Evolutionary conservation across 1,140 invertebrate species (phyloP), one percentile per base, ranked within the genome.

Genomic region (Drosophila varians): DNA sequence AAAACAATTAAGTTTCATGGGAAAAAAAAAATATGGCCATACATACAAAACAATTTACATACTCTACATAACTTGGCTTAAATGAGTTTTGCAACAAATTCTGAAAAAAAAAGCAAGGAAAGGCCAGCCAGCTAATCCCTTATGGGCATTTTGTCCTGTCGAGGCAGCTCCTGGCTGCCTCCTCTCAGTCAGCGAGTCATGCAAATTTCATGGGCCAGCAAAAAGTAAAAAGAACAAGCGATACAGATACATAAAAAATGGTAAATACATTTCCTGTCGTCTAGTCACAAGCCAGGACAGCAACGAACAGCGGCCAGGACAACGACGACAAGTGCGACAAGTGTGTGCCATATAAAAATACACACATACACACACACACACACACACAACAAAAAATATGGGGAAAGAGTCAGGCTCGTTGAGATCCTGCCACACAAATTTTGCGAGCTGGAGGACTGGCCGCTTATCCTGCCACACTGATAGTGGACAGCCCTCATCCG

Each of bases 61-160:
- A 87, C 76, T 80, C 66, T 54, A 74, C 78, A 89, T 80, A 87
- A 87, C 80, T 87, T 89, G 86, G 77, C 82, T 89, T 90, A 89
- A 89, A 90, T 82, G 87, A 89, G 87, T 89, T 89, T 89, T 79
- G 77, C 78, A 89, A 87, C 87, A 89, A 89, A 90, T 83, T 89
- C 74, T 56, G 51, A 58, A 52, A 52, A 53, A 23, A 19, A 45
- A 1, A 2, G 21, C 9, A 45, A n/a, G n/a, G 12, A 11, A 3
- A 34, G 3, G 12, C 36, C 19, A 18, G 53, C 53, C 79, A 84
- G 89, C 82, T 90, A 90, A 90, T 90, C 89, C 89, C 89, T 89
- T 83, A 79, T 87, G 89, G 89, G 89, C 89, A 90, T 90, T 90
- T 89, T 89, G 89, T 89, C 61, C 58, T 74, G 57, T 55, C 43